Percentiles rank a stretch among this genome's conserved stretches.
phyloP scores from a whole-genome alignment of 2,113 vertebrate species.

The Gila orcuttii region DNA sequence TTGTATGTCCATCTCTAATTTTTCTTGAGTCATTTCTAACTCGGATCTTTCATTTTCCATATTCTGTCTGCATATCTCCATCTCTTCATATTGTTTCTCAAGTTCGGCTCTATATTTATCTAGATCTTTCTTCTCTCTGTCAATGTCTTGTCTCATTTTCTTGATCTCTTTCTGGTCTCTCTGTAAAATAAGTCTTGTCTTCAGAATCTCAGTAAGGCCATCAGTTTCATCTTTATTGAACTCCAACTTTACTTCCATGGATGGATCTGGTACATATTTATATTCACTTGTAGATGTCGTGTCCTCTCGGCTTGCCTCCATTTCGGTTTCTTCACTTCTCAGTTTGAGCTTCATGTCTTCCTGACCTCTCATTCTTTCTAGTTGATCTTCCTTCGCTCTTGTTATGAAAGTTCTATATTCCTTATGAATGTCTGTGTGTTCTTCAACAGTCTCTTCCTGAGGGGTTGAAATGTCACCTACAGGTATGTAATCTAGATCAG shows the following conservation, averaged over 20 bases:
- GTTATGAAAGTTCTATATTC: neutral
- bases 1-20: slow-evolving; percentile 15
- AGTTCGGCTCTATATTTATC: neutral
- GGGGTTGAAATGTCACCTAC: slow-evolving; percentile 11
- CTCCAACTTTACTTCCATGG: neutral
- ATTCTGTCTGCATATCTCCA: slow-evolving; percentile 30
- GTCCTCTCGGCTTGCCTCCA: neutral
- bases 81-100: slow-evolving; percentile 23
- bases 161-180: slow-evolving; percentile 5
- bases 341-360: neutral
- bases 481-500: neutral
- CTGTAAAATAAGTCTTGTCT: neutral
- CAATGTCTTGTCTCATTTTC: neutral
- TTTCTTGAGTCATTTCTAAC: slow-evolving; percentile 18
- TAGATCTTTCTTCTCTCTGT: slow-evolving; percentile 21
- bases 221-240: slow-evolving; percentile 6
- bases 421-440: slow-evolving; percentile 41
- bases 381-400: neutral
- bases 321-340: slow-evolving; percentile 15
- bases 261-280: slow-evolving; percentile 15
- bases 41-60: slow-evolving; percentile 41
- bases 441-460: neutral
- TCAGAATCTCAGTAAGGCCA: neutral
- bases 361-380: neutral
- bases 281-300: neutral